A percentile compares a stretch with the other conserved stretches of the same genome.
phyloP scores from a whole-genome alignment of 2,113 vertebrate species.

The Petrocephalus microphthalmus region DNA sequence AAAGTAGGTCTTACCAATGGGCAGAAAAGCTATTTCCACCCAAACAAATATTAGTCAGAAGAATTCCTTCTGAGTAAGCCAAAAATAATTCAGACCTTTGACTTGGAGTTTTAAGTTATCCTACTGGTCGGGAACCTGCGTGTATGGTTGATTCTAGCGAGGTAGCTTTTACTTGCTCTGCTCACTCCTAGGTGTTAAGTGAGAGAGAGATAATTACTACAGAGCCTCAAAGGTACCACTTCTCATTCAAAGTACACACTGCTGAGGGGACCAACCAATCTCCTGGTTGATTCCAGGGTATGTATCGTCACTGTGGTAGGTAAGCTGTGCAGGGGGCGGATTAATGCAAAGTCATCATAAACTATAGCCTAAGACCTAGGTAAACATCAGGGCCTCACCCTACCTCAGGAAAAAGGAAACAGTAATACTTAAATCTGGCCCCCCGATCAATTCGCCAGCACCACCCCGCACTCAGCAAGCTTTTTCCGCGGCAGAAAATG shows the following conservation, averaged over 20 bases:
- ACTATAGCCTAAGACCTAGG: too few species aligned
- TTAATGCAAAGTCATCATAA: not conserved
- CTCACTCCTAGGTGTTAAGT: not conserved
- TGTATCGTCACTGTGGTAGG: not conserved
- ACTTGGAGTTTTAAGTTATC: not conserved
- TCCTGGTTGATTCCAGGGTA: not conserved
- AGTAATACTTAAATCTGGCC: not conserved
- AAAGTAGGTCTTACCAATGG: not conserved
- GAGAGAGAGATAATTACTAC: not conserved
- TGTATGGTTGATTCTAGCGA: not conserved
- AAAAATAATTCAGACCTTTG: not conserved
- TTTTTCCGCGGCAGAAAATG: not conserved
- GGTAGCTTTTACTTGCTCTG: not conserved
- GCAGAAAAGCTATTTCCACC: not conserved
- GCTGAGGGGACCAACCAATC: not conserved
- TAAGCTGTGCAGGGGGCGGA: not conserved
- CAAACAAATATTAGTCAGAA: not conserved
- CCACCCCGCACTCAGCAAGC: not conserved
- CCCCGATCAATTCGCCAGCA: not conserved
- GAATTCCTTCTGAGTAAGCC: not conserved
- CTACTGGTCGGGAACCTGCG: not conserved
- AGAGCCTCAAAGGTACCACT: not conserved
- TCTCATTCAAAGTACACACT: not conserved
- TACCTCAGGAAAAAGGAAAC: not conserved
- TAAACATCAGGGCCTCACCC: not conserved